Conservation (phyloP, 2,888 invertebrate genomes). For the Campaea margaritaria region DNA sequence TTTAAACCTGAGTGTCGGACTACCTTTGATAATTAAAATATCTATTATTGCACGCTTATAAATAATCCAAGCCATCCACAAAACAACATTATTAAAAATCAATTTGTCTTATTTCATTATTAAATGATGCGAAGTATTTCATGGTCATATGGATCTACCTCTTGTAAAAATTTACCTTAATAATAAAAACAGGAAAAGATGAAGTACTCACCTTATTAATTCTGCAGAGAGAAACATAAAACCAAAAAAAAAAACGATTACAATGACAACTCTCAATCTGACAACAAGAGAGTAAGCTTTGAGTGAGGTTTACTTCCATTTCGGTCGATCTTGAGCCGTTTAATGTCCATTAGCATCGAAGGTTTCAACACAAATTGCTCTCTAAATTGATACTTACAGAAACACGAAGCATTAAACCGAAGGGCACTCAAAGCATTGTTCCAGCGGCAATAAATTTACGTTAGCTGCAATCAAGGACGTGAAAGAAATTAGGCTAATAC, state of each 20-base stretch:
- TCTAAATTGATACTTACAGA: constrained; percentile 17
- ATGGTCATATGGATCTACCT: no score
- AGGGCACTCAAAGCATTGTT: constrained; percentile 5
- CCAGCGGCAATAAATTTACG: constrained; percentile 7
- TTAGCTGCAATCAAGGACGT: not conserved
- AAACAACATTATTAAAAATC: no score
- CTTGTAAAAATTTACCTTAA: no score
- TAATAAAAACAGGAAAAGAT: no score
- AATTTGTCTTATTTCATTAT: no score
- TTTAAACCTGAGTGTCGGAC: not conserved
- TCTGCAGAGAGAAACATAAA: no score
- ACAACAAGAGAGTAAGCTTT: not conserved
- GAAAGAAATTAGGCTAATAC: not conserved
- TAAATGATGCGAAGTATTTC: no score
- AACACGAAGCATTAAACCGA: not conserved
- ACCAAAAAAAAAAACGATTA: no score
- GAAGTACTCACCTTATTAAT: no score
- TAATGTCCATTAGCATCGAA: not conserved
- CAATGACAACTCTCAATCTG: not conserved
- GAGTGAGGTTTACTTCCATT: not conserved
- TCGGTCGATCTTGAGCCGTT: not conserved
- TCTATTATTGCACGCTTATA: no score
- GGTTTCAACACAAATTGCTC: constrained; percentile 27
- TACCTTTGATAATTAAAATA: no score
- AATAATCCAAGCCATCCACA: no score